These are phyloP conservation scores for Heteromurus nitidus DNA, from an alignment of 2,888 invertebrate species.

Conservation along the genomic window DNA sequence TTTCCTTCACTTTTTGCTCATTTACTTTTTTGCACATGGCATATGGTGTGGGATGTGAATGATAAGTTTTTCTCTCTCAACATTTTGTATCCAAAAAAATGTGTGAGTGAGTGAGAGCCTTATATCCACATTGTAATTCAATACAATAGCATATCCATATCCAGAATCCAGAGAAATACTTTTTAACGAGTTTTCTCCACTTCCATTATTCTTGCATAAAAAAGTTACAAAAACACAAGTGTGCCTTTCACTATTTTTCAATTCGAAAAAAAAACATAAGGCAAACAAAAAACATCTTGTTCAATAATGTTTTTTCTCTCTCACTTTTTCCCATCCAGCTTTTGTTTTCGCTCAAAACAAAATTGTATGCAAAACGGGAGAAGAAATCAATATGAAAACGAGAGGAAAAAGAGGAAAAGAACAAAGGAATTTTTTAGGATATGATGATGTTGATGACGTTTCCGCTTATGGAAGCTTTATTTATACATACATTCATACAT, in stretches of 20 bases:
- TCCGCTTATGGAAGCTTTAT: no score
- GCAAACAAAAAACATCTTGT: background rate
- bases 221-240: constrained; percentile 10
- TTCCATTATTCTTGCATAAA: background rate
- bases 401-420: constrained; percentile 6
- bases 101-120: no score
- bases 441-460: constrained; percentile 18
- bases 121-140: background rate
- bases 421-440: background rate
- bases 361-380: background rate
- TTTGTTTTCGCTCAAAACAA: no score
- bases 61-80: background rate
- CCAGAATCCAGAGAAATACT: no score
- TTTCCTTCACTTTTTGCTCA: background rate
- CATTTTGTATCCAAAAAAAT: background rate
- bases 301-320: background rate
- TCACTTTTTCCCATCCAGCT: background rate
- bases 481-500: no score
- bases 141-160: no score
- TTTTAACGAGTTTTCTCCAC: constrained; percentile 15
- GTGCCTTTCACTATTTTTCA: background rate
- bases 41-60: background rate
- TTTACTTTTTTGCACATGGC: background rate
- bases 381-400: background rate
- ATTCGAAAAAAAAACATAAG: background rate